Evolutionary conservation across 1,140 invertebrate species (phyloP), one percentile per base, ranked within the genome.

Genomic region (Magallana ariakensis): DNA sequence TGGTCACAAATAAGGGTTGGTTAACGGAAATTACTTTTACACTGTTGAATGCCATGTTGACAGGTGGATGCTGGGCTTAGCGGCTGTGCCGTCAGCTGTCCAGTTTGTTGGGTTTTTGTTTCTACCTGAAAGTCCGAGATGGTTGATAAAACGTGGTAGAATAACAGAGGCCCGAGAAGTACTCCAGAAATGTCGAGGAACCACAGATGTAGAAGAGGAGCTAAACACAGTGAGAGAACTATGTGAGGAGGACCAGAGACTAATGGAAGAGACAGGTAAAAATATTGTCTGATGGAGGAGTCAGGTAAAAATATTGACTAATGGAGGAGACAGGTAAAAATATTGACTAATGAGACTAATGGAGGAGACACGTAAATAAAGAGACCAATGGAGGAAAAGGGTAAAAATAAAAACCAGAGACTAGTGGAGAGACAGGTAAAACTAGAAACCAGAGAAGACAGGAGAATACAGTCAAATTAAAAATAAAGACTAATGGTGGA

Each of bases 51-150:
- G 33, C 22, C 10, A 70, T 53, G 16, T 66, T 91, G 89, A 33
- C 89, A 94, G 93, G 75, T 94, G 91, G 55, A 94, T 94, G 93
- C 88, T 94, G 15, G 93, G 93, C 0, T 85, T 94, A 16, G 93
- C 93, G 10, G 93, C 88, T n/a, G 81, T 94, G 10, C 93, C 93
- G 22, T 91, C 93, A 22, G 58, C 91, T 11, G 89, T 94, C 55
- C 93, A 94, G 90, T 91, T 94, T 75, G 89, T 93, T 56, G 93
- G 93, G 0, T 94, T 94, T 87, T 33, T 94, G 13, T 94, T 94
- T 83, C 85, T 94, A 57, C 93, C 93, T 2, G 93, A 94, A 83
- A 93, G 92, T 88, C 93, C 93, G 15, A 88, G 93, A 22, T 94
- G 93, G 93, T 83, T 94, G 57, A 85, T 94, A 33, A 92, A 90